Base-by-base conservation (phyloP, 2,888 invertebrate genomes). In the Hydrotaea cyrtoneurina region DNA sequence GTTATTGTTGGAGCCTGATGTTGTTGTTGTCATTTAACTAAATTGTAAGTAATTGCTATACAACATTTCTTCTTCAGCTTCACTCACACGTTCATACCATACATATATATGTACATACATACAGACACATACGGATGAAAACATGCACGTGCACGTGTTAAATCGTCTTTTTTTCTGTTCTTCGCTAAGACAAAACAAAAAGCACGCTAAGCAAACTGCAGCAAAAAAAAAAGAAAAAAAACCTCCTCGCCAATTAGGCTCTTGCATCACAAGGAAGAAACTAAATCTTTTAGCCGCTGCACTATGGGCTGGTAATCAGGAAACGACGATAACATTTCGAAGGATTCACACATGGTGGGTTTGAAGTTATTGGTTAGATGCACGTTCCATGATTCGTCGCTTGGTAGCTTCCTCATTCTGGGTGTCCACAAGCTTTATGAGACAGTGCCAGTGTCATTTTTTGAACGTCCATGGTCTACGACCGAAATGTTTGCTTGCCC, bases 31-130 rank as follows among this genome's bases (percentile, higher is more conserved):
- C 88, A 88, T 88, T 85, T 87, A 86, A 89, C 89, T 89, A 89
- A 89, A 89, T 89, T 88, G 89, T 88, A 89, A 89, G 89, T 89
- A 89, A 89, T 89, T 89, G 89, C 89, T 86, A 86, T 81, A 87
- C 77, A 81, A 31, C 26, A 43, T 88, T 80, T 50, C 86, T 76
- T 77, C 77, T 71, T 0, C 79, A 55, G 15, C n/a, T 13, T 50
- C 50, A 39, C 39, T 39, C 39, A 39, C 13, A 39, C 39, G 13
- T 39, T 39, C 13, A 10, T 11, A 10, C 13, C 13, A 10, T 36
- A 36, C 36, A 36, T 36, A 2, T 10, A 31, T 7, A 31, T 7
- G 7, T 31, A 31, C 31, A 7, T 4, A 31, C 31, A 31, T 31
- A 31, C 31, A 31, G 39, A 39, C 39, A 39, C 3, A 66, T 55